Conservation (phyloP, 2,888 invertebrate species). For the Theodoxus fluviatilis region DNA sequence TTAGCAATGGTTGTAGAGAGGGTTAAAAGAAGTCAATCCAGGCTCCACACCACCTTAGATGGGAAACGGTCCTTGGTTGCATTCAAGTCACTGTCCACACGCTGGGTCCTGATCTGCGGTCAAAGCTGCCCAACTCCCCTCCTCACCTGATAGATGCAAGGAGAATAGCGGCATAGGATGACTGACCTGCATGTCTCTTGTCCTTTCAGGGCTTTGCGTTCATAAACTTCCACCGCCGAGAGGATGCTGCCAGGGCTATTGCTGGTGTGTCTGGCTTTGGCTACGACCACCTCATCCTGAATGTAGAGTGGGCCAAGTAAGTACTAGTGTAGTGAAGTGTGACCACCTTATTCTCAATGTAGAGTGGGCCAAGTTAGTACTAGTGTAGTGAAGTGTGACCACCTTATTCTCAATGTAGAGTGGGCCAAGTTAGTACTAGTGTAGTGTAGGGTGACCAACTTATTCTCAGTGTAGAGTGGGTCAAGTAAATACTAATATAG, state of each 20-base stretch:
- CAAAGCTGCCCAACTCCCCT: no score
- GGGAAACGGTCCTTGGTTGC: no score
- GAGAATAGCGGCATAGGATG: no score
- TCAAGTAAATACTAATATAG: slow-evolving; percentile 80
- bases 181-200: background rate
- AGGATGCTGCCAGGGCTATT: slow-evolving; percentile 92
- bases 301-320: slow-evolving; percentile 96
- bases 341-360: slow-evolving; percentile 97
- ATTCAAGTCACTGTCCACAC: no score
- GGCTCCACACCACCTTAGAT: no score
- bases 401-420: slow-evolving; percentile 96
- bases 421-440: slow-evolving; percentile 91
- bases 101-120: no score
- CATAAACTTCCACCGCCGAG: slow-evolving; percentile 90
- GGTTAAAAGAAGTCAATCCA: no score
- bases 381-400: no score
- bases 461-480: slow-evolving; percentile 98
- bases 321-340: no score
- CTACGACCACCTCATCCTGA: slow-evolving; percentile 96
- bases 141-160: no score
- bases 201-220: slow-evolving; percentile 95
- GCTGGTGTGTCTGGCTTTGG: slow-evolving; percentile 88
- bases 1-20: no score
- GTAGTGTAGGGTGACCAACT: no score
- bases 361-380: slow-evolving; percentile 93